Evolutionary conservation across 2,797 vertebrate genomes (phyloP).

Genomic region (Urocyon cinereoargenteus): DNA sequence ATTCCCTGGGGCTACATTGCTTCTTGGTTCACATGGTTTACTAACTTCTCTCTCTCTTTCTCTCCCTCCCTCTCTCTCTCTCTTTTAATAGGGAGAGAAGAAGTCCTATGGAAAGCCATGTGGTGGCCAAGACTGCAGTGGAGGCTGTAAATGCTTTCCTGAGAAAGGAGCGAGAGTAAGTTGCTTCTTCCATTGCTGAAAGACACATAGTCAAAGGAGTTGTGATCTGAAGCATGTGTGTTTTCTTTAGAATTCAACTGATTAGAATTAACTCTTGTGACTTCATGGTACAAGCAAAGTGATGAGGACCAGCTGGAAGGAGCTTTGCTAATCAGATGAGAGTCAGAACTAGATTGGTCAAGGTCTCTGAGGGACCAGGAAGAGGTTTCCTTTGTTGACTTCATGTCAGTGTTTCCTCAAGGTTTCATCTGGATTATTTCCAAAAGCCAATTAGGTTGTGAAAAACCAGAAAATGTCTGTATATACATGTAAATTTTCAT

Average conservation of each 20-base stretch:
- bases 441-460: slow-evolving; percentile 65
- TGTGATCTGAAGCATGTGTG: slow-evolving; percentile 67
- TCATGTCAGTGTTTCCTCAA: slow-evolving; percentile 45
- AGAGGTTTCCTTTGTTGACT: slow-evolving; percentile 51
- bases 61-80: neutral
- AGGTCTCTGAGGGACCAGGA: slow-evolving; percentile 26
- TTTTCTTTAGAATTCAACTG: slow-evolving; percentile 73
- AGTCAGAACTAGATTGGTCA: slow-evolving; percentile 43
- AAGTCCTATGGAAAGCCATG: slow-evolving; percentile 90
- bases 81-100: slow-evolving; percentile 88
- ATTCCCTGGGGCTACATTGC: neutral
- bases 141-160: slow-evolving; percentile 92
- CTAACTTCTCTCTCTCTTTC: neutral
- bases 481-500: slow-evolving; percentile 39
- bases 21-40: slow-evolving; percentile 52
- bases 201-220: slow-evolving; percentile 65
- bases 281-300: slow-evolving; percentile 72
- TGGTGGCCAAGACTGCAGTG: slow-evolving; percentile 92
- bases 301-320: slow-evolving; percentile 81
- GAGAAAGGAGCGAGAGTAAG: slow-evolving; percentile 96
- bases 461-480: slow-evolving; percentile 54
- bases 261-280: slow-evolving; percentile 76
- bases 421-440: slow-evolving; percentile 57
- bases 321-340: slow-evolving; percentile 57
- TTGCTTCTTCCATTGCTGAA: slow-evolving; percentile 75